Evolutionary conservation across 2,797 vertebrate genomes (phyloP), one percentile per base, ranked within the genome.

Genomic region (Enteromius anoplus): DNA sequence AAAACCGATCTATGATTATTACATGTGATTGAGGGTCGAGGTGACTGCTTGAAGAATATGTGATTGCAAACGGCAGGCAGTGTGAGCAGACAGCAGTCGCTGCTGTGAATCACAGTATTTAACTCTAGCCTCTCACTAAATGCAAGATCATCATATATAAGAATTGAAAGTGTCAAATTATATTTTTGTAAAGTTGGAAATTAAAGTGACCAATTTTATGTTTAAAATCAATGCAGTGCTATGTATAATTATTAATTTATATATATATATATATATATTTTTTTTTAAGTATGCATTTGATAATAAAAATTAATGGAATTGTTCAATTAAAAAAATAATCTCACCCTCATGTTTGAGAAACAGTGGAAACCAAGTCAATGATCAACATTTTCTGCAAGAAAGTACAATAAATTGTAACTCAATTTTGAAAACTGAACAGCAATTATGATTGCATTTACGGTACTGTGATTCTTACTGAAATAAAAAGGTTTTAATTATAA

Each of bases 61-160:
- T 92, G 89, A 90, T 89, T 86, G 88, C 84, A 85, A 88, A 89
- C 89, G 85, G 86, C 85, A 73, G 88, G 84, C 89, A 88, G 89
- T 89, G 90, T 90, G 91, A 94, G 93, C 85, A 90, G 91, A 86
- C 90, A 82, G 89, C 37, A 69, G 49, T 19, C 11, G 90, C 90
- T 90, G 92, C 92, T 93, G 92, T 87, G 92, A 91, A 88, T 89
- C 84, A 86, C 90, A 92, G 88, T 91, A 92, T 89, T 90, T 85
- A 88, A 84, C 91, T 92, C 92, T 93, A 94, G 89, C 90, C 93
- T 92, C 91, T 93, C 92, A 92, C 91, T 94, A 92, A 93, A 93
- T 94, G 93, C 91, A 90, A 92, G 90, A 58, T 70, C 49, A 55
- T 1, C 21, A 3, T n/a, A 73, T 15, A 29, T 19, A 19, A 37